These are phyloP conservation scores for Daktulosphaira vitifoliae DNA, from an alignment of 1,140 invertebrate genomes.

Conservation along the genomic window DNA sequence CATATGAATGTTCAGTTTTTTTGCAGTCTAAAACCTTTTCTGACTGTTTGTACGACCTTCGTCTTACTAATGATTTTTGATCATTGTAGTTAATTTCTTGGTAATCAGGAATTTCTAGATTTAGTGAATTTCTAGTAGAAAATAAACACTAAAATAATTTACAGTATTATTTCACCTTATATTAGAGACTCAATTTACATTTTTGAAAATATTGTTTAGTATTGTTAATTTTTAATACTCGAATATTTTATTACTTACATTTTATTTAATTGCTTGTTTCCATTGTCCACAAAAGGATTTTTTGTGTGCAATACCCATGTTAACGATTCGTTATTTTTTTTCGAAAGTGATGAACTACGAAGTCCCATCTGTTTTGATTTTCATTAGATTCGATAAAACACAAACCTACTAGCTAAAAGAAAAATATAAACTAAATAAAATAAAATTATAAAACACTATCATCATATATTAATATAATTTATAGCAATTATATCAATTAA, in stretches of 20 bases:
- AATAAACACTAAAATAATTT: too few species aligned
- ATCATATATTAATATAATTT: too few species aligned
- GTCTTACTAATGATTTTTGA: background rate
- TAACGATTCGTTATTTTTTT: slow-evolving; percentile 14
- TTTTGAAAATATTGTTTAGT: too few species aligned
- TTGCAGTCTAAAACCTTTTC: slow-evolving; percentile 38
- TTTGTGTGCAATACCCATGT: slow-evolving; percentile 20
- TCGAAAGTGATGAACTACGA: slow-evolving; percentile 24
- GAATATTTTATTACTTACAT: background rate
- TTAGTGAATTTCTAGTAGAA: too few species aligned
- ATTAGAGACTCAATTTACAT: too few species aligned
- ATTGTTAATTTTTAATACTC: too few species aligned
- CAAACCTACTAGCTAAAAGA: too few species aligned
- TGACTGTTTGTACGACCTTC: slow-evolving; percentile 36
- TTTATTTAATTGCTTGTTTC: background rate
- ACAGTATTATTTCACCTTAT: too few species aligned
- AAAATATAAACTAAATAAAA: too few species aligned
- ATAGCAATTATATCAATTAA: too few species aligned
- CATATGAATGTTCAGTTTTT: slow-evolving; percentile 47
- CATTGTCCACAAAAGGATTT: background rate
- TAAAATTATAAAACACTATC: too few species aligned
- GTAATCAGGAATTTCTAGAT: background rate
- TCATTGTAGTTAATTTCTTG: background rate
- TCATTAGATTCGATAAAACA: background rate
- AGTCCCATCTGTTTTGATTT: slow-evolving; percentile 22